Percentiles rank a stretch among this genome's conserved stretches.
Conservation (phyloP, 64 coral and sea anemone genomes). For the Stichodactyla helianthus region DNA sequence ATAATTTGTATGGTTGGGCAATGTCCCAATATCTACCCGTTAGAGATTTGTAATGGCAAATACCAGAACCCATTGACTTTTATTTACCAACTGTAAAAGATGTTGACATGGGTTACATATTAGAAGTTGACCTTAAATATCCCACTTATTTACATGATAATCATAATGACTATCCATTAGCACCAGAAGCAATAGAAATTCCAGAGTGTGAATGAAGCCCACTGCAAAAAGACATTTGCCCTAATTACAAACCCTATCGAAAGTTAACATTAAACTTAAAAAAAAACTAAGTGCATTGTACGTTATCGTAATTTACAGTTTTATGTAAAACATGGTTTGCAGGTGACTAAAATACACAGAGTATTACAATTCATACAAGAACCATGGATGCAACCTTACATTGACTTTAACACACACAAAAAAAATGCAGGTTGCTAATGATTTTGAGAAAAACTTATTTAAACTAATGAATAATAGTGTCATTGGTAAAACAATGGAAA, state of each 20-base stretch:
- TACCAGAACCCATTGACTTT: too few relatives aligned
- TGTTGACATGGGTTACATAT: background rate
- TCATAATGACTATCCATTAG: too few relatives aligned
- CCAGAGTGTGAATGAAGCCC: too few relatives aligned
- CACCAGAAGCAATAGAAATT: too few relatives aligned
- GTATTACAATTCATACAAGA: background rate
- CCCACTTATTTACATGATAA: too few relatives aligned
- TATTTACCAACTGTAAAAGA: background rate
- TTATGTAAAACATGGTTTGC: background rate
- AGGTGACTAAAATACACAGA: background rate
- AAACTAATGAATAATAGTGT: too few relatives aligned
- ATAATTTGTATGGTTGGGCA: conserved; percentile 8
- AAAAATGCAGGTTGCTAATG: too few relatives aligned
- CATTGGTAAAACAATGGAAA: too few relatives aligned
- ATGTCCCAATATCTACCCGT: background rate
- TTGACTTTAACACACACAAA: background rate
- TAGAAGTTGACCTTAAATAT: background rate
- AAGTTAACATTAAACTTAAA: background rate
- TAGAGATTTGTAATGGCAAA: background rate
- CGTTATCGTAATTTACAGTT: background rate
- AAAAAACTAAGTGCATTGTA: background rate
- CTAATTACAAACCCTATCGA: background rate
- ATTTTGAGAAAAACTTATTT: too few relatives aligned
- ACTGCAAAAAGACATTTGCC: background rate
- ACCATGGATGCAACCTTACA: background rate